Evolutionary conservation across 23 tunicate genomes (phyloP), one percentile per base, ranked within the genome.

Genomic region (Aplidium turbinatum): DNA sequence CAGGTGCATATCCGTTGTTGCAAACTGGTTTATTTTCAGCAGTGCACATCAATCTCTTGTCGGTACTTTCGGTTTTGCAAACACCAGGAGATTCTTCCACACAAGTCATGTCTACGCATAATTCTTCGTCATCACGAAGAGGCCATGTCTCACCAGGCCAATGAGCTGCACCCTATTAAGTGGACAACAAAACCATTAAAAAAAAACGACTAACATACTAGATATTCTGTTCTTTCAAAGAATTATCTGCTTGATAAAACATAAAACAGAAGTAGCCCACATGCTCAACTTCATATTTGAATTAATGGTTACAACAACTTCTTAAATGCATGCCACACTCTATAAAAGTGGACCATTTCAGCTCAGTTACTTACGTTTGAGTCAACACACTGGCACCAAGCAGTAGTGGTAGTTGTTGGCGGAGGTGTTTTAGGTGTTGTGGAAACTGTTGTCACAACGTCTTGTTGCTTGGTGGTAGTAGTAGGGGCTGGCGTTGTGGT

Each of bases 131-230:
- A 3, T 77, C 85, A 2, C 97, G 77, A 28, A 91, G 78, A 13
- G 97, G 97, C 97, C 97, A 91, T 1, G 86, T 72, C 23, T 91
- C 97, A 35, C 97, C 97, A 23, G 97, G 91, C 22, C 25, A 4
- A 46, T 83, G 86, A 3, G 76, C n/a, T n/a, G 62, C 3, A 31
- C 69, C 3, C 92, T 84, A 79, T 79, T n/a, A n/a, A n/a, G n/a
- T n/a, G n/a, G n/a, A n/a, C n/a, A n/a, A n/a, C n/a, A n/a, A n/a
- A n/a, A n/a, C n/a, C n/a, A n/a, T n/a, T n/a, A n/a, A n/a, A n/a
- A n/a, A n/a, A n/a, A n/a, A n/a, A n/a, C n/a, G n/a, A n/a, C n/a
- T n/a, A n/a, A n/a, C n/a, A n/a, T n/a, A n/a, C n/a, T n/a, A n/a
- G n/a, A n/a, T n/a, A n/a, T n/a, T n/a, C n/a, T n/a, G n/a, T n/a